Percentiles rank a stretch among this genome's conserved stretches.
phyloP scores from a whole-genome alignment of 1,140 invertebrate species.

The Chironomus striatipennis region DNA sequence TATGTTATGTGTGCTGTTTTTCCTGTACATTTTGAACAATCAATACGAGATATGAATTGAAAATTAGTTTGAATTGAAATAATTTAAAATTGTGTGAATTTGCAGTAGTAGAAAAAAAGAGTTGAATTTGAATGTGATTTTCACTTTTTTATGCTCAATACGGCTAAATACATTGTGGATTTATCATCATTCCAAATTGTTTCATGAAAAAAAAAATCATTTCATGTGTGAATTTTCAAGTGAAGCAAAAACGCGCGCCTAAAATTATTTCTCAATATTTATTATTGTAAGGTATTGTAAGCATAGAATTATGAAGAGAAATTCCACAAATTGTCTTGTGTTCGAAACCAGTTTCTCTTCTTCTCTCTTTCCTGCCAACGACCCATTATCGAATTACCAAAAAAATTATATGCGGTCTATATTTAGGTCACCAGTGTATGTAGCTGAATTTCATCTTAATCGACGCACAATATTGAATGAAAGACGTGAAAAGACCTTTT shows the following conservation, averaged over 20 bases:
- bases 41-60: not conserved
- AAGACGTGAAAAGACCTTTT: no score
- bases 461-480: no score
- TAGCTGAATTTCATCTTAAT: no score
- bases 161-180: not conserved
- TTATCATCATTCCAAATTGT: not conserved
- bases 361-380: not conserved
- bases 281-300: not conserved
- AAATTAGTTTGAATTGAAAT: not conserved
- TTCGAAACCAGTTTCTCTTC: not conserved
- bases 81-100: not conserved
- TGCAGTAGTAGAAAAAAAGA: not conserved
- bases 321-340: no score
- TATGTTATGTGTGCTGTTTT: no score
- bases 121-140: not conserved
- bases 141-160: not conserved
- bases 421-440: no score
- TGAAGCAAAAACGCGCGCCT: not conserved
- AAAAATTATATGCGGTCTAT: no score
- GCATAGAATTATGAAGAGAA: not conserved
- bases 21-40: not conserved
- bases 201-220: not conserved
- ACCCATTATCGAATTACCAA: no score
- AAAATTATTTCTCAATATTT: not conserved
- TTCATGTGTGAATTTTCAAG: no score